A percentile compares a stretch with the other conserved stretches of the same genome.
These are phyloP conservation scores for Grapholita molesta DNA, from an alignment of 1,140 invertebrate genomes.

Conservation along the genomic window DNA sequence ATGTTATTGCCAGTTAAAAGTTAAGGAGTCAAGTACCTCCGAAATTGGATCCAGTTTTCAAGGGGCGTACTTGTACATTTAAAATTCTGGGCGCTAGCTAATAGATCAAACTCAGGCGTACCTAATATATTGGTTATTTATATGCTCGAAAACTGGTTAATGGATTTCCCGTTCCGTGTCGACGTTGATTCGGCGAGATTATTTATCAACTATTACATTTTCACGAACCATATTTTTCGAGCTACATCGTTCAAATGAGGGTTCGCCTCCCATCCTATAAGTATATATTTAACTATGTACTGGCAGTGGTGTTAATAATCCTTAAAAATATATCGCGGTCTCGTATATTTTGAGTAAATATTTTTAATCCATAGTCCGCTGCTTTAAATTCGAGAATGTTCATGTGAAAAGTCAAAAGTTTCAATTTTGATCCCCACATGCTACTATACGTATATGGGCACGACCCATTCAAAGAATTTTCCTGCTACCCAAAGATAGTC, in stretches of 20 bases:
- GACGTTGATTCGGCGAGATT: constrained; percentile 1
- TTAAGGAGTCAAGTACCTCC: not conserved
- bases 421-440: constrained; percentile 26
- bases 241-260: constrained; percentile 29
- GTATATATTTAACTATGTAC: constrained; percentile 43
- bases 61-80: constrained; percentile 3
- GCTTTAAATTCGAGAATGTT: constrained; percentile 45
- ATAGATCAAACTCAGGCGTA: too few species aligned
- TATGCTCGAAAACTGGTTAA: too few species aligned
- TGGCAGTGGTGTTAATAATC: constrained; percentile 42
- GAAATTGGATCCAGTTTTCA: not conserved
- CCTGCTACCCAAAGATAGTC: too few species aligned
- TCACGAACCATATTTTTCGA: constrained; percentile 32
- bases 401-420: constrained; percentile 37
- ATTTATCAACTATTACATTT: constrained; percentile 4
- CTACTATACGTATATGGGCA: too few species aligned
- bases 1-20: not conserved
- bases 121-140: too few species aligned
- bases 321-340: constrained; percentile 33
- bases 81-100: not conserved
- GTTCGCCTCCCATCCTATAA: constrained; percentile 33
- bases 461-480: too few species aligned
- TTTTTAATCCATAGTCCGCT: constrained; percentile 37
- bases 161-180: constrained; percentile 4
- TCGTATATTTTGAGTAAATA: constrained; percentile 30